Base-by-base conservation (phyloP, 2,113 vertebrate species). In the Brachyhypopomus occidentalis region DNA sequence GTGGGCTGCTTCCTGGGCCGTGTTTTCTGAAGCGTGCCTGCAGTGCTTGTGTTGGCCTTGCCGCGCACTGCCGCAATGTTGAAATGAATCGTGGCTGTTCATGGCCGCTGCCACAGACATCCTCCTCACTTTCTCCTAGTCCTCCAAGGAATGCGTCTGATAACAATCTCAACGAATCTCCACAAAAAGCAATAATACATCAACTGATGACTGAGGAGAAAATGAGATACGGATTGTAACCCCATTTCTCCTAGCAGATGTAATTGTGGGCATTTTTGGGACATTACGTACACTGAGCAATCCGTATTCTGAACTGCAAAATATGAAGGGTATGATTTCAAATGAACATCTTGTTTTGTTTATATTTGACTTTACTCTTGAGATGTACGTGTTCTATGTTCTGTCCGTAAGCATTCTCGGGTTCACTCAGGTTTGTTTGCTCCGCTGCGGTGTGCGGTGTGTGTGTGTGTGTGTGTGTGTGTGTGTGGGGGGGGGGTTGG, bases 1-100 rank as follows among this genome's bases (percentile, higher is more conserved):
- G 90, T 91, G 92, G 91, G 89, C 73, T 85, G 72, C 81, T 67
- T 83, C 83, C 67, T 36, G 36, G 3, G 3, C 41, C 38, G 48
- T 83, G 64, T 83, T 82, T 83, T 80, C 89, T 88, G 93, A 89
- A 87, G 88, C 91, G 94, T 95, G 92, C 92, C 92, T 94, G 89
- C 85, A 64, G 90, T 93, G 93, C 93, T 94, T 94, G 93, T 90
- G 89, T 95, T 94, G 94, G 94, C 93, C 93, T 90, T 87, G 80
- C 86, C 88, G 85, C 82, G 83, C 85, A 82, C 89, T 70, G 86
- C 93, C 88, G 81, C 84, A 48, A 89, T 90, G 85, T 85, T 91
- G 89, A 90, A 86, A 94, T 95, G 94, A 96, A 95, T 93, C 90
- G 85, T 78, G 88, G 91, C 82, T 92, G 94, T 95, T 95, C 93